These are phyloP conservation scores for Prunella fulvescens DNA, from an alignment of 2,113 vertebrate species.

Conservation along the genomic window DNA sequence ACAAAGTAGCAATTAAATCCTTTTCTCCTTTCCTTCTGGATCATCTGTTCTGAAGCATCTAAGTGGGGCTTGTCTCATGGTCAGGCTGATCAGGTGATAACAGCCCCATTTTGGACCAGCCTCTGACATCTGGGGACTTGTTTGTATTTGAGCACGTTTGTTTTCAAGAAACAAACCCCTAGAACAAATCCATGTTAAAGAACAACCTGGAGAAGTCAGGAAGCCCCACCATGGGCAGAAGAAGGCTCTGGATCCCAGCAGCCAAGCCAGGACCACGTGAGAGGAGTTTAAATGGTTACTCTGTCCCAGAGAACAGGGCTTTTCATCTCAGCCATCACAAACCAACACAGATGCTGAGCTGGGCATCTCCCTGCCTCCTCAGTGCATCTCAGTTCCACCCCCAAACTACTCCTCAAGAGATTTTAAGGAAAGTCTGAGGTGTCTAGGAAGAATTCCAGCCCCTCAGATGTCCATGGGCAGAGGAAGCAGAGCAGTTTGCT, in stretches of 20 bases:
- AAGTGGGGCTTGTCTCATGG: rapidly evolving
- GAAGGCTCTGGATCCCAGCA: background rate
- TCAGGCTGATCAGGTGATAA: background rate
- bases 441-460: background rate
- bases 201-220: background rate
- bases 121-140: background rate
- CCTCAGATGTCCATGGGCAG: background rate
- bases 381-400: background rate
- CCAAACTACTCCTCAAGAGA: background rate
- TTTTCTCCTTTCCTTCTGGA: background rate
- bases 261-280: rapidly evolving
- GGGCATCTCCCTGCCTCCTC: background rate
- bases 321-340: background rate
- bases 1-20: slow-evolving; percentile 43
- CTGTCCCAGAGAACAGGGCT: background rate
- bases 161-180: background rate
- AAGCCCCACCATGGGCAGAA: rapidly evolving
- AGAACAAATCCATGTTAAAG: background rate
- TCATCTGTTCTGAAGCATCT: background rate
- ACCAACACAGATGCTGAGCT: background rate
- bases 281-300: background rate
- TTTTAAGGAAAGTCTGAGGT: background rate
- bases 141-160: background rate
- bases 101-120: background rate
- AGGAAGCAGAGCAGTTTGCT: background rate